Evolutionary conservation across 2,888 invertebrate species (phyloP).

Genomic region (Apeira syringaria): DNA sequence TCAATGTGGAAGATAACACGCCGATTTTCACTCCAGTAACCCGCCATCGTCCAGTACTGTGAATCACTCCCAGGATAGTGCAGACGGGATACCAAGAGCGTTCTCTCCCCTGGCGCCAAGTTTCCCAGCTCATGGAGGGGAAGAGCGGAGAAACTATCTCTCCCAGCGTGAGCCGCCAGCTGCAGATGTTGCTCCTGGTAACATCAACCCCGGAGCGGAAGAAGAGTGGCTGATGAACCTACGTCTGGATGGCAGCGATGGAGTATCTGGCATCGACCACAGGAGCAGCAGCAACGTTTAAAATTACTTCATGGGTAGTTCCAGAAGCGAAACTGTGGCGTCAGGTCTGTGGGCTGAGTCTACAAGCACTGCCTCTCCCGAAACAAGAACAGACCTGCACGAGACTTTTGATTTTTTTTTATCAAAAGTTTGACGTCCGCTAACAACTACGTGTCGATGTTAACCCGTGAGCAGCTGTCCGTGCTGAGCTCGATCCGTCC

Average conservation of each 20-base stretch:
- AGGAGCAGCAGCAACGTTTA: conserved; percentile 39
- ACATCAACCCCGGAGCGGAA: conserved; percentile 51
- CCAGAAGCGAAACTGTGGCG: conserved; percentile 41
- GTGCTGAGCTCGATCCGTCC: conserved; percentile 70
- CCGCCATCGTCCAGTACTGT: conserved; percentile 45
- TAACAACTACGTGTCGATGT: conserved; percentile 70
- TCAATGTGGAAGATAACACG: conserved; percentile 53
- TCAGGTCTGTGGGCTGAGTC: conserved; percentile 50
- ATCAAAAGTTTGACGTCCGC: conserved; percentile 64
- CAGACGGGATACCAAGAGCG: conserved; percentile 39
- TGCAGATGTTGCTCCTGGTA: conserved; percentile 58
- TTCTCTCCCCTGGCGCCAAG: conserved; percentile 56
- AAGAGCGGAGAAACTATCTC: conserved; percentile 48
- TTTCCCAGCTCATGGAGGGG: conserved; percentile 50
- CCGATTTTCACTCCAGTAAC: conserved; percentile 54
- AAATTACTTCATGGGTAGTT: conserved; percentile 50
- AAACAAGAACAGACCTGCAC: conserved; percentile 52
- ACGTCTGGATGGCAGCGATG: conserved; percentile 69
- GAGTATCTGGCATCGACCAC: conserved; percentile 55
- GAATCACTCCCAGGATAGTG: conserved; percentile 9
- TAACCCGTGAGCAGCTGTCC: conserved; percentile 67
- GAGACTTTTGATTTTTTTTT: conserved; percentile 69
- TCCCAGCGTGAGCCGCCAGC: conserved; percentile 57
- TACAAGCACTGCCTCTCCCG: conserved; percentile 26
- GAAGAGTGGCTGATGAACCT: conserved; percentile 79